Evolutionary conservation across 1,140 invertebrate species (phyloP), one percentile per base, ranked within the genome.

Genomic region (Penaeus vannamei): DNA sequence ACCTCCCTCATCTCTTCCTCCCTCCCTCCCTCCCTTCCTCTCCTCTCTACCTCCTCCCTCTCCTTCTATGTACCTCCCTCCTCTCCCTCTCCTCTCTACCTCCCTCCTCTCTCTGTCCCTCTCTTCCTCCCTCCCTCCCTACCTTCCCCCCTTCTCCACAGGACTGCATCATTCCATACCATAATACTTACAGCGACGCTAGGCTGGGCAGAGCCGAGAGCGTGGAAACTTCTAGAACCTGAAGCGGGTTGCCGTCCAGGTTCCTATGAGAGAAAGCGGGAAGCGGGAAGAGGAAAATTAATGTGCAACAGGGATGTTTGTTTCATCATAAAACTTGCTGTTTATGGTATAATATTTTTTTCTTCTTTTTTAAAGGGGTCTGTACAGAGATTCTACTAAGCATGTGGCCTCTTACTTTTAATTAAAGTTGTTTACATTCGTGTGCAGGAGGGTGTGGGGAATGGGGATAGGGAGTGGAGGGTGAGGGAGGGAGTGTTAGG

Each of bases 401-500:
- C 32, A n/a, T 14, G 66, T 72, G 32, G 19, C 17, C 8, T 20
- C 19, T 2, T 12, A 72, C 12, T 26, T 32, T 32, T 72, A 32
- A 72, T 72, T 32, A 72, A 26, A 32, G n/a, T 72, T 32, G 66
- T 32, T 26, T 32, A 72, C 32, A 0, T 32, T 72, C 32, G 66
- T 66, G 64, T 12, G 23, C 1, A 17, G 66, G 32, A 20, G 32
- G 66, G 29, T 4, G 4, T 10, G 8, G 66, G 19, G 53, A 10
- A 53, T 5, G 53, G 53, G 10, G 53, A 12, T 2, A 14, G 53
- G 1, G 17, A 2, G 53, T 10, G 53, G 10, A 53, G 46, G 46
- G 14, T 1, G 10, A 14, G 46, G 1, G 14, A 14, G 10, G 10
- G 10, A 10, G 12, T 14, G 0, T 0, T 0, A 12, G 17, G 8